Evolutionary conservation across 1,140 invertebrate species (phyloP), one percentile per base, ranked within the genome.

Genomic region (Triops longicaudatus): DNA sequence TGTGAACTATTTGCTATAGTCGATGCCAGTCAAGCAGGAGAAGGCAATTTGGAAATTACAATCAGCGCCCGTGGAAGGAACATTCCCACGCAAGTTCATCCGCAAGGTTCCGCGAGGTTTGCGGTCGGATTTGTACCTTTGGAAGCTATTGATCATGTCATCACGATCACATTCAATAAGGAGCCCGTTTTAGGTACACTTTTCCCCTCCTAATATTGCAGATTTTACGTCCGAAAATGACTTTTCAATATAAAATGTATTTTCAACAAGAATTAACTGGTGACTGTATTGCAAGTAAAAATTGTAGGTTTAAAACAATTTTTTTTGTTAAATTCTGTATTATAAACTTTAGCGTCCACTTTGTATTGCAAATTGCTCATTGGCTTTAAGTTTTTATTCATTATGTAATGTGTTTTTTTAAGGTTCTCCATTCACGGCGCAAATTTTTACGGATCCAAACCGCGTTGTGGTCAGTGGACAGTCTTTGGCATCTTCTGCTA

Each of bases 121-220:
- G 94, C 95, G 74, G 96, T 99, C 75, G 94, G 93, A 79, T 99
- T 99, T 84, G 91, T 97, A 75, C 97, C 97, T 37, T 90, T 94
- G 41, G 95, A 98, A 85, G 90, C 93, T 26, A 92, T 92, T 81
- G 94, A 97, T 84, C 97, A 99, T 84, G 89, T 95, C 43, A 95
- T 98, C 79, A 96, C 95, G 83, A 94, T 99, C 14, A 94, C 95
- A 37, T 99, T 99, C 85, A 99, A 99, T 85, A 97, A 98, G 84
- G 90, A 90, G 80, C 84, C 87, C 77, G 89, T 91, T 9, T 87
- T 87, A 82, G 89, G 89, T 87, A 83, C 81, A 72, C 81, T 76
- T 22, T 79, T 80, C 31, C 2, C 72, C 74, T 81, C 27, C 26
- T 73, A 10, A 72, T 63, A 2, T n/a, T 63, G 10, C 22, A n/a